phyloP scores from a whole-genome alignment of 1,140 invertebrate species.

The Teleopsis dalmanni region DNA sequence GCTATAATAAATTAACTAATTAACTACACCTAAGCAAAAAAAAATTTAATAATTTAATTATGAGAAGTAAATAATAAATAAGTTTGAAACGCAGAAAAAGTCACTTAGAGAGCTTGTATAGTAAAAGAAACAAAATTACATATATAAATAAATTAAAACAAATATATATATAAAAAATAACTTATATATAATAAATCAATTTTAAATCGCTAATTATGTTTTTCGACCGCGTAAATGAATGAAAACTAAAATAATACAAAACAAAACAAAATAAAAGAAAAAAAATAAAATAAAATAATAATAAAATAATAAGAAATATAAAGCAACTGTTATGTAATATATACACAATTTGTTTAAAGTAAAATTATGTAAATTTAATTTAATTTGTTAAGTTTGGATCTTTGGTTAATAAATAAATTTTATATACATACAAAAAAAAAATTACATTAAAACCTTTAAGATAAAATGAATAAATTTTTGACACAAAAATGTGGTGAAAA shows the following conservation, averaged over 20 bases:
- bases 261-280: neutral
- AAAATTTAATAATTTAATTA: no score
- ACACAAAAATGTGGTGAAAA: no score
- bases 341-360: neutral
- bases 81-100: slow-evolving; percentile 6
- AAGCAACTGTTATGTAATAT: neutral
- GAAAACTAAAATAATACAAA: slow-evolving; percentile 1
- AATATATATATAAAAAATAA: slow-evolving; percentile 6
- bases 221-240: neutral
- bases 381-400: neutral
- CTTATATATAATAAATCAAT: neutral
- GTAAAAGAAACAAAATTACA: slow-evolving; percentile 10
- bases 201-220: slow-evolving; percentile 6
- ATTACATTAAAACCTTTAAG: neutral
- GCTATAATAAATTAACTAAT: no score
- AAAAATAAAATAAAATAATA: neutral
- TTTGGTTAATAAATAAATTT: neutral
- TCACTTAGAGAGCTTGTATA: slow-evolving; percentile 17
- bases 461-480: no score
- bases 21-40: no score
- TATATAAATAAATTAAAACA: slow-evolving; percentile 10
- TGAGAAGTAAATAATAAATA: slow-evolving; percentile 7
- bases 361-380: neutral
- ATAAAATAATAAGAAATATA: neutral
- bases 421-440: neutral